Evolutionary conservation across 2,797 vertebrate genomes (phyloP), one percentile per base, ranked within the genome.

Genomic region (Psittacula derbiana): DNA sequence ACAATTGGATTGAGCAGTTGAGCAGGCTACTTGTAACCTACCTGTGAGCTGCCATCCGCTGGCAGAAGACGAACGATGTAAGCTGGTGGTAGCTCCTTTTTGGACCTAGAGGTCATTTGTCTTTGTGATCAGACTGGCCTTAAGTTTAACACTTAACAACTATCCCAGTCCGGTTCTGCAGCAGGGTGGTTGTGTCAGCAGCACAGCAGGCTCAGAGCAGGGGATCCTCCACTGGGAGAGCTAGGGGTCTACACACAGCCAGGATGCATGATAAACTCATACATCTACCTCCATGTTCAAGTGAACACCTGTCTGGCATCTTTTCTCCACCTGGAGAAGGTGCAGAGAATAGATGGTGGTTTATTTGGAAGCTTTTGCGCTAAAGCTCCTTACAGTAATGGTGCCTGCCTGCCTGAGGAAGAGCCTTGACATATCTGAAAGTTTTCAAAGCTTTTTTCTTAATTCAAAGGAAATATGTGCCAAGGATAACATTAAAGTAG

Each of bases 181-280:
- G 6, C 0, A 0, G 0, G 0, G 25, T 11, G 25, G 33, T 5
- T 53, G 12, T 69, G 38, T 50, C 0, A 0, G 69, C 55, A 40
- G 40, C 38, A 24, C 2, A 5, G 16, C 2, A 9, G 60, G 41
- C 55, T 57, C 5, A 1, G 38, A 50, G n/a, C 24, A 27, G 43
- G 53, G 18, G 5, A 8, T 36, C 31, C 19, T 53, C 20, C 1
- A 2, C 50, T n/a, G 74, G n/a, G 46, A 64, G 53, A 14, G 6
- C 52, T 52, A 19, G 62, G 24, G 67, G 28, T 36, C 50, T 3
- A 0, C 46, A 10, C 6, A 8, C 7, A 44, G 24, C 41, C 1
- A 3, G 60, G 30, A 24, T 5, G 1, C 1, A 0, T 40, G 40
- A 31, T 4, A 3, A 67, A 24, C 36, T 64, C n/a, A 36, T 46